A percentile compares a stretch with the other conserved stretches of the same genome.
These are phyloP conservation scores for Callocephalon fimbriatum DNA, from an alignment of 2,113 vertebrate genomes.

Conservation along the genomic window DNA sequence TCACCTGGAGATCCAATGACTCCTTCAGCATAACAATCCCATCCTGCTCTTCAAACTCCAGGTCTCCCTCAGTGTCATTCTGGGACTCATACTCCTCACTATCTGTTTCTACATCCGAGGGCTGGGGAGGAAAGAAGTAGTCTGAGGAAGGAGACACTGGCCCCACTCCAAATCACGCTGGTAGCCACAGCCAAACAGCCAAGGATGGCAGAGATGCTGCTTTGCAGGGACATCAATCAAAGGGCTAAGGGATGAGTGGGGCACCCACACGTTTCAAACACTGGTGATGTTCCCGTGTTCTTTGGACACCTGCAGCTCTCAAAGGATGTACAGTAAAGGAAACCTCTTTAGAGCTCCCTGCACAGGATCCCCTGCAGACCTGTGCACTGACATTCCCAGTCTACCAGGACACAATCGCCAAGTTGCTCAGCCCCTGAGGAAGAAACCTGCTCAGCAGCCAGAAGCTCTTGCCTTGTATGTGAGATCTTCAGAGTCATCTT, in stretches of 20 bases:
- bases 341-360: background rate
- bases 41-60: slow-evolving; percentile 73
- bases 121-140: slow-evolving; percentile 52
- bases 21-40: background rate
- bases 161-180: accelerated
- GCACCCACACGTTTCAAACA: background rate
- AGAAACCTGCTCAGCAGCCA: background rate
- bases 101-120: slow-evolving; percentile 61
- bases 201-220: background rate
- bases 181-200: background rate
- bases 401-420: accelerated
- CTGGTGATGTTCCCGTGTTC: accelerated
- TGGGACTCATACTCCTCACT: slow-evolving; percentile 82
- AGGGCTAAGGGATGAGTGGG: background rate
- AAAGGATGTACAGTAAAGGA: accelerated
- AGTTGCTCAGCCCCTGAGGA: background rate
- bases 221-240: background rate
- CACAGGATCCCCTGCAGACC: background rate
- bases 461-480: slow-evolving; percentile 48
- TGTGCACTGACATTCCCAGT: accelerated
- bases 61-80: slow-evolving; percentile 80
- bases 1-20: background rate
- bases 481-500: slow-evolving; percentile 65
- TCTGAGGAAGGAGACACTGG: background rate
- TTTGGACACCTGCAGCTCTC: background rate